Conservation (phyloP, 2,797 vertebrate genomes). For the Channa striata region DNA sequence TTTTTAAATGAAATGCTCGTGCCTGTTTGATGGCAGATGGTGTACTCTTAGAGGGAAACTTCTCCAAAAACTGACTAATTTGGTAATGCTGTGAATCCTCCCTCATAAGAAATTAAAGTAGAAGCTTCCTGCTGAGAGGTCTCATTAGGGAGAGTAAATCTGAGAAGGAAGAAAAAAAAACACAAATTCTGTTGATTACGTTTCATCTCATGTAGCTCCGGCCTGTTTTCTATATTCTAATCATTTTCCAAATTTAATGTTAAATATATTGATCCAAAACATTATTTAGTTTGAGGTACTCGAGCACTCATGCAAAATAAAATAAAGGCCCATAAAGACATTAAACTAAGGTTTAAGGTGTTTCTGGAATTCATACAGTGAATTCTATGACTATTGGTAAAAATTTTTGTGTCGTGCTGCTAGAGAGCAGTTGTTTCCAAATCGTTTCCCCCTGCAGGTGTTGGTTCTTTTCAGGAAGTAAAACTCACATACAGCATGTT, state of each 20-base stretch:
- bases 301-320: too few species aligned
- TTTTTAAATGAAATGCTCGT: conserved; percentile 15
- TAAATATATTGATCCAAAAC: background rate
- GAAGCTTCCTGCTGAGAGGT: conserved; percentile 65
- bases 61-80: conserved; percentile 62
- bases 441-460: conserved; percentile 15
- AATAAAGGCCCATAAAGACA: too few species aligned
- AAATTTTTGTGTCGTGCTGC: conserved; percentile 7
- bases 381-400: background rate
- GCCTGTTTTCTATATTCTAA: conserved; percentile 35
- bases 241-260: conserved; percentile 11
- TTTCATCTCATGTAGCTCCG: conserved; percentile 35
- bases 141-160: conserved; percentile 73
- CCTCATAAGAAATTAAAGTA: conserved; percentile 66
- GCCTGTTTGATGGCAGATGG: conserved; percentile 55
- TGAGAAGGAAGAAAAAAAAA: conserved; percentile 48
- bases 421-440: conserved; percentile 18
- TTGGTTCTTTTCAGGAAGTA: conserved; percentile 28
- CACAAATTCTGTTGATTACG: conserved; percentile 68
- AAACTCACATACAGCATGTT: conserved; percentile 32
- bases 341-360: too few species aligned
- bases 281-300: background rate
- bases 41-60: conserved; percentile 39
- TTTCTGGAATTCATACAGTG: too few species aligned
- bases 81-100: conserved; percentile 50